A percentile compares a stretch with the other conserved stretches of the same genome.
These are phyloP conservation scores for Monomorium pharaonis DNA, from an alignment of 1,140 invertebrate species.

Conservation along the genomic window DNA sequence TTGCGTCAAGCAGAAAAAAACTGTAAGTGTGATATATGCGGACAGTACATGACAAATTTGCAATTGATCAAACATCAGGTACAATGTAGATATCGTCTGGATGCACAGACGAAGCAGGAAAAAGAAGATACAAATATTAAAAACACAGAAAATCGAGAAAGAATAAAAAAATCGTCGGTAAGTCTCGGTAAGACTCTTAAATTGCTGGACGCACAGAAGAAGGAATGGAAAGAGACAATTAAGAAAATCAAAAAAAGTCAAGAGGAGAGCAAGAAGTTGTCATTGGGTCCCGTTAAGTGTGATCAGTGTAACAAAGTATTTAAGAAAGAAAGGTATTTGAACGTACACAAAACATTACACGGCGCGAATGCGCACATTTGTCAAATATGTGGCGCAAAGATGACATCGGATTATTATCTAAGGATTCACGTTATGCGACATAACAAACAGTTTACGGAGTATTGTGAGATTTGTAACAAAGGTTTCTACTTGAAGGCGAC, in stretches of 20 bases:
- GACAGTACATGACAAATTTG: slow-evolving; percentile 85
- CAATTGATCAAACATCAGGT: slow-evolving; percentile 86
- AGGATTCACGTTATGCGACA: slow-evolving; percentile 78
- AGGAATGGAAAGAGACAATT: not conserved
- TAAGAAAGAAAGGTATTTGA: slow-evolving; percentile 77
- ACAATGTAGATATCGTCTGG: not conserved
- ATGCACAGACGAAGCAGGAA: not conserved
- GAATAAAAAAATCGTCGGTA: slow-evolving; percentile 87
- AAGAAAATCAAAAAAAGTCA: not conserved
- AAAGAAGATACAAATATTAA: slow-evolving; percentile 83
- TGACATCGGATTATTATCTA: slow-evolving; percentile 74
- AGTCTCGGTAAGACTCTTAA: slow-evolving; percentile 95
- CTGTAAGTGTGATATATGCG: slow-evolving; percentile 86
- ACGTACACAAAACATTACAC: slow-evolving; percentile 73
- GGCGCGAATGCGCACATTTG: slow-evolving; percentile 70
- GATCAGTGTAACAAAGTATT: slow-evolving; percentile 74
- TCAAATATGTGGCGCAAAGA: slow-evolving; percentile 76
- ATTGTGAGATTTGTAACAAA: slow-evolving; percentile 90
- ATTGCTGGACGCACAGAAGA: not conserved
- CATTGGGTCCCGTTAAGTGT: slow-evolving; percentile 91
- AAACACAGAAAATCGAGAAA: not conserved
- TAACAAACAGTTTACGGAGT: slow-evolving; percentile 77
- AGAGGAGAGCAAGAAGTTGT: slow-evolving; percentile 85
- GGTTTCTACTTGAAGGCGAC: slow-evolving; percentile 89
- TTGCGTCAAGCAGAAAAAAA: slow-evolving; percentile 62